A percentile compares a stretch with the other conserved stretches of the same genome.
These are phyloP conservation scores for Pteropus rufus DNA, from an alignment of 2,797 vertebrate genomes.

Conservation along the genomic window DNA sequence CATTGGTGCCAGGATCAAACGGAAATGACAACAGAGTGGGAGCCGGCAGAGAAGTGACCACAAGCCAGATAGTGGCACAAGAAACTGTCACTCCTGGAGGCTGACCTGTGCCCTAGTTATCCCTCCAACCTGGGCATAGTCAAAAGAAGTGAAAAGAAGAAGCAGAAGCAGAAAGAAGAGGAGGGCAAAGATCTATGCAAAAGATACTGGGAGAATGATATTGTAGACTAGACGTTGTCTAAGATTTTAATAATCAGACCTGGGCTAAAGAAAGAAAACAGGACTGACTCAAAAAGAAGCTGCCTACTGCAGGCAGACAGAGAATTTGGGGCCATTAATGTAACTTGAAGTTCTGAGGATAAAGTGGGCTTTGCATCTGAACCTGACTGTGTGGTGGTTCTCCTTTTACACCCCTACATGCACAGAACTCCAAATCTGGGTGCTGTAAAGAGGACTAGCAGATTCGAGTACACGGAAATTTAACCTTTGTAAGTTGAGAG, in stretches of 20 bases:
- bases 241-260: not conserved
- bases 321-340: not conserved
- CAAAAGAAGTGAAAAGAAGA: not conserved
- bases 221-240: not conserved
- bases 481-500: not conserved
- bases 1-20: not conserved
- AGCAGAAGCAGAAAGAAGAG: not conserved
- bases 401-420: not conserved
- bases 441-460: not conserved
- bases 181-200: too few species aligned
- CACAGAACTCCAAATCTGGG: not conserved
- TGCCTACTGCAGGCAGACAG: not conserved
- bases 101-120: not conserved
- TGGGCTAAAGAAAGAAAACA: not conserved
- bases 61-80: not conserved
- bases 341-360: not conserved
- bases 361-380: not conserved
- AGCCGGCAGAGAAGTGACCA: not conserved
- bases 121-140: not conserved
- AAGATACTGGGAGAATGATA: not conserved
- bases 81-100: not conserved
- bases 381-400: not conserved
- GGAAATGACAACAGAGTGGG: not conserved
- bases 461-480: not conserved
- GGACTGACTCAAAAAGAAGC: not conserved